Evolutionary conservation across 2,888 invertebrate genomes (phyloP).

Genomic region (Melanostoma mellinum): DNA sequence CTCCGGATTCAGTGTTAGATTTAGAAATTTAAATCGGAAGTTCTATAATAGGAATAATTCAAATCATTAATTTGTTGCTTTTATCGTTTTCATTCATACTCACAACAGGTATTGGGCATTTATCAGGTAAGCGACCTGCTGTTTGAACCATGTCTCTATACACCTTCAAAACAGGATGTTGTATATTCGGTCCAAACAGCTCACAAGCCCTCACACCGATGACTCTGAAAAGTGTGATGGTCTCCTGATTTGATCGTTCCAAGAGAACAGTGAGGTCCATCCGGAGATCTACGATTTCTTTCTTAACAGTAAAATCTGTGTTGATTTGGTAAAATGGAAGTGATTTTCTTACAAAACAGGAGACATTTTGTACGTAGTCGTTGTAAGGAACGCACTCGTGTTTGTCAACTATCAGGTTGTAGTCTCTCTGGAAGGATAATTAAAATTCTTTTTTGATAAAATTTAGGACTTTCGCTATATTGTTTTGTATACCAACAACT

Average conservation of each 20-base stretch:
- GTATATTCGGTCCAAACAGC: neutral
- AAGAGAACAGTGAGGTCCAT: neutral
- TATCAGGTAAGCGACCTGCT: constrained; percentile 9
- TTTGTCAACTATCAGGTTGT: neutral
- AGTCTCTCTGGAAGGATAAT: constrained; percentile 2
- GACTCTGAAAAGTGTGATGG: neutral
- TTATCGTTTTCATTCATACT: neutral
- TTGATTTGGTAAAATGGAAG: neutral
- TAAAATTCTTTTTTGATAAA: too few species aligned
- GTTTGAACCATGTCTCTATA: neutral
- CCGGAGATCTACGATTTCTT: neutral
- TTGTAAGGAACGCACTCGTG: neutral
- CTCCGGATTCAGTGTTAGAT: neutral
- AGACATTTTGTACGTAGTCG: neutral
- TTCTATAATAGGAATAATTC: neutral
- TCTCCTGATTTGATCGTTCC: neutral
- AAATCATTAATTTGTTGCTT: neutral
- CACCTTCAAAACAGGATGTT: neutral
- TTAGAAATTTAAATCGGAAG: neutral
- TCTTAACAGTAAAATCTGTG: neutral
- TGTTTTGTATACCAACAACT: too few species aligned
- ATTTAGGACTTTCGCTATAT: too few species aligned
- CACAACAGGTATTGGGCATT: constrained; percentile 7
- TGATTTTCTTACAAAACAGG: constrained; percentile 4
- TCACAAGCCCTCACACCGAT: constrained; percentile 1